A percentile compares a stretch with the other conserved stretches of the same genome.
phyloP scores from a whole-genome alignment of 1,140 invertebrate species.

The Polypedilum pembai region DNA sequence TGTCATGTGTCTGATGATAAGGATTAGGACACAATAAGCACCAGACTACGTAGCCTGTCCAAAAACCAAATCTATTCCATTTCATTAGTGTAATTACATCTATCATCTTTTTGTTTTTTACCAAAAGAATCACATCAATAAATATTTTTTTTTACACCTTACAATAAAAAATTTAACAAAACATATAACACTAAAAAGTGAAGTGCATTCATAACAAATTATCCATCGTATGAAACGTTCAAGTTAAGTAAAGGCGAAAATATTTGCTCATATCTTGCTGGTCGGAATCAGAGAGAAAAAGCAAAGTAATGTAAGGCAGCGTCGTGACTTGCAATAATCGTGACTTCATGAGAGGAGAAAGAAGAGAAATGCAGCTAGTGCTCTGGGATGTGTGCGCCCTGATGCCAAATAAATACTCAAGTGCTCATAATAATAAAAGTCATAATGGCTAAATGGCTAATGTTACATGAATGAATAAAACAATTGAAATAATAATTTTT shows the following conservation, averaged over 20 bases:
- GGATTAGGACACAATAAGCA: too few relatives aligned
- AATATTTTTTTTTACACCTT: too few relatives aligned
- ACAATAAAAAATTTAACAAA: too few relatives aligned
- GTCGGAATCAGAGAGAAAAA: background rate
- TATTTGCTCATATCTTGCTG: conserved; percentile 10
- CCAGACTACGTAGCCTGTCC: too few relatives aligned
- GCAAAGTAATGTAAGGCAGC: background rate
- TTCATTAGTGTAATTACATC: too few relatives aligned
- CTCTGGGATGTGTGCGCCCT: background rate
- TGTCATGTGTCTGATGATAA: too few relatives aligned
- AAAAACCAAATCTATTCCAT: too few relatives aligned
- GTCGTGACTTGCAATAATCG: conserved; percentile 25
- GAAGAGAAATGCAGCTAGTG: background rate
- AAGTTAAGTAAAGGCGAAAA: conserved; percentile 4
- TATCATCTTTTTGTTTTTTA: too few relatives aligned
- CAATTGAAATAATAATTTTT: conserved; percentile 7
- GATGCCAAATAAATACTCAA: background rate
- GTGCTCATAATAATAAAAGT: conserved; percentile 18
- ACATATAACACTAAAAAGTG: background rate
- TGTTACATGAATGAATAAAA: background rate
- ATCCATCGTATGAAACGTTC: background rate
- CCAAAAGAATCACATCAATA: too few relatives aligned
- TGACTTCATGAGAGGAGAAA: conserved; percentile 15
- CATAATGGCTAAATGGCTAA: conserved; percentile 12
- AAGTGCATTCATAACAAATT: conserved; percentile 5